A percentile compares a stretch with the other conserved stretches of the same genome.
Conservation (phyloP, 1,140 invertebrate species). For the Fopius arisanus region DNA sequence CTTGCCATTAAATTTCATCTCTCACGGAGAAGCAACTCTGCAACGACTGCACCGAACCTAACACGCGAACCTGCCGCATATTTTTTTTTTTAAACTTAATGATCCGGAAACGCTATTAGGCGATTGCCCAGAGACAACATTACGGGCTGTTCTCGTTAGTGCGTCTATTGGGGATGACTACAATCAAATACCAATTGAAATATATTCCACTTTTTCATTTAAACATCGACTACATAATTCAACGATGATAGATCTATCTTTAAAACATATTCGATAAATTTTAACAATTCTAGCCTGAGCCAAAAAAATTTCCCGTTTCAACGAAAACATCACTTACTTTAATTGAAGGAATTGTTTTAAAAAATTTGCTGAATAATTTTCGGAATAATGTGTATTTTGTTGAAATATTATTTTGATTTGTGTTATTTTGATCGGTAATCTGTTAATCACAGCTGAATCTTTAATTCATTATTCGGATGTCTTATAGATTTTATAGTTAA, state of each 20-base stretch:
- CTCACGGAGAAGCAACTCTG: slow-evolving; percentile 18
- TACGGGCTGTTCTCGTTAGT: background rate
- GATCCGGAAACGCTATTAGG: slow-evolving; percentile 47
- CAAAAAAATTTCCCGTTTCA: too few relatives aligned
- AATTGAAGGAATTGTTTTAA: too few relatives aligned
- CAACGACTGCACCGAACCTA: background rate
- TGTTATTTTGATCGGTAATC: too few relatives aligned
- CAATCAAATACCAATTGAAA: background rate
- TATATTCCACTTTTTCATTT: background rate
- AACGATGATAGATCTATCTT: background rate
- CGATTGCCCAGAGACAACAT: background rate
- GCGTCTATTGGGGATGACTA: background rate
- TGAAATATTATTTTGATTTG: too few relatives aligned
- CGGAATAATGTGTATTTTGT: too few relatives aligned
- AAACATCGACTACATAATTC: background rate
- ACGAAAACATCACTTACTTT: too few relatives aligned
- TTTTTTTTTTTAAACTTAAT: slow-evolving; percentile 41
- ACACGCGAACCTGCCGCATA: slow-evolving; percentile 38
- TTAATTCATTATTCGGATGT: too few relatives aligned
- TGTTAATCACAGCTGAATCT: too few relatives aligned
- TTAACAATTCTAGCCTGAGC: too few relatives aligned
- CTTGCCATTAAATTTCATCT: slow-evolving; percentile 60
- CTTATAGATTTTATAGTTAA: background rate
- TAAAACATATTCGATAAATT: too few relatives aligned
- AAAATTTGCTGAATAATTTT: too few relatives aligned